Percentiles rank a stretch among this genome's conserved stretches.
Evolutionary conservation across 2,113 vertebrate genomes (phyloP).

Genomic region (Odocoileus virginianus): DNA sequence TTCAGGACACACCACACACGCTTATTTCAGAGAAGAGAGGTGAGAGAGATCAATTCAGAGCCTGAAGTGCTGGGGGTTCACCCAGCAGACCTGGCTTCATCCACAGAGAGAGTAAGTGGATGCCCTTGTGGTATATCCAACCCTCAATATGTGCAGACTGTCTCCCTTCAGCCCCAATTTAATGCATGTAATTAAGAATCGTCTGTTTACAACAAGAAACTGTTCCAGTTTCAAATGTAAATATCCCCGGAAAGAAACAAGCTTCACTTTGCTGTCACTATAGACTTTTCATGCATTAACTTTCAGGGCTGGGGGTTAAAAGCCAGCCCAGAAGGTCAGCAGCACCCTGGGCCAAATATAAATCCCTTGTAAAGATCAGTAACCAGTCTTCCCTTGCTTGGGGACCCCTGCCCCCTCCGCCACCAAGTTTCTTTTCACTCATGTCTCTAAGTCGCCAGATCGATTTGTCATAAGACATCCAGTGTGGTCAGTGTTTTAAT

Average conservation of each 20-base stretch:
- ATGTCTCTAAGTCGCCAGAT: neutral
- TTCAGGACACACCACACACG: fast-evolving
- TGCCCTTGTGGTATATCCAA: neutral
- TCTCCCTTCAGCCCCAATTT: neutral
- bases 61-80: neutral
- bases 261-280: neutral
- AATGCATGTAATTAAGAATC: neutral
- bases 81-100: neutral
- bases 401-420: fast-evolving
- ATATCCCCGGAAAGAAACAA: neutral
- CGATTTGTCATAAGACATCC: neutral
- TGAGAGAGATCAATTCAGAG: neutral
- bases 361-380: neutral
- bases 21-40: neutral
- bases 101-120: neutral
- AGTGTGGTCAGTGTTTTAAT: neutral
- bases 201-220: neutral
- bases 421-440: neutral
- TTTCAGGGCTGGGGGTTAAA: neutral
- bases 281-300: neutral
- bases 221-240: neutral
- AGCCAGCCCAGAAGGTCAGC: neutral
- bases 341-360: neutral
- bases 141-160: neutral
- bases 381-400: neutral